phyloP scores from a whole-genome alignment of 2,797 vertebrate genomes.

The Crenichthys baileyi region DNA sequence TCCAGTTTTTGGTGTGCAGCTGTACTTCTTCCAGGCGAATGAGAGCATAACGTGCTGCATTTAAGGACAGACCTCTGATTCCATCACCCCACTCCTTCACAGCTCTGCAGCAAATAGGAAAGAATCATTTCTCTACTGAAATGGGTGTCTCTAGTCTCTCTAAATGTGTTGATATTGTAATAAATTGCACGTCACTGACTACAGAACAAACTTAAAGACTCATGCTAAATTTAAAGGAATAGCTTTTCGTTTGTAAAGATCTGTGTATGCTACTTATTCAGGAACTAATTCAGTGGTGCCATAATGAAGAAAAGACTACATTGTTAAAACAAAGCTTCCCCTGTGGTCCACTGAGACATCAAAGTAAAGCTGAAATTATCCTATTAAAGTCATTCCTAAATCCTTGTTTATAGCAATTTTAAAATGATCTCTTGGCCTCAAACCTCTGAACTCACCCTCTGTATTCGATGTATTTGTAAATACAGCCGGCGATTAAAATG shows the following conservation, averaged over 20 bases:
- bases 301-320: background rate
- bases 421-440: background rate
- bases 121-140: background rate
- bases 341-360: background rate
- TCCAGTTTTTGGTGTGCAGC: constrained; percentile 97
- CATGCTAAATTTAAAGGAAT: background rate
- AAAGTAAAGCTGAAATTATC: background rate
- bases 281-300: background rate
- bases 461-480: constrained; percentile 99
- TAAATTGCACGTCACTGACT: background rate
- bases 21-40: constrained; percentile 89
- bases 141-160: background rate
- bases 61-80: constrained; percentile 91
- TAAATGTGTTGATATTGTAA: background rate
- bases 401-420: background rate
- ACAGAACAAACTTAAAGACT: background rate
- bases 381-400: background rate
- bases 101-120: constrained; percentile 78
- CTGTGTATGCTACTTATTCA: background rate
- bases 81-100: constrained; percentile 97
- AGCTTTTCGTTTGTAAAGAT: background rate
- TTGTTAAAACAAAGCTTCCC: background rate
- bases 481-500: constrained; percentile 91
- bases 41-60: constrained; percentile 92
- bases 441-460: constrained; percentile 86